phyloP scores from a whole-genome alignment of 1,140 invertebrate genomes.

The Drosophila kepulauana region DNA sequence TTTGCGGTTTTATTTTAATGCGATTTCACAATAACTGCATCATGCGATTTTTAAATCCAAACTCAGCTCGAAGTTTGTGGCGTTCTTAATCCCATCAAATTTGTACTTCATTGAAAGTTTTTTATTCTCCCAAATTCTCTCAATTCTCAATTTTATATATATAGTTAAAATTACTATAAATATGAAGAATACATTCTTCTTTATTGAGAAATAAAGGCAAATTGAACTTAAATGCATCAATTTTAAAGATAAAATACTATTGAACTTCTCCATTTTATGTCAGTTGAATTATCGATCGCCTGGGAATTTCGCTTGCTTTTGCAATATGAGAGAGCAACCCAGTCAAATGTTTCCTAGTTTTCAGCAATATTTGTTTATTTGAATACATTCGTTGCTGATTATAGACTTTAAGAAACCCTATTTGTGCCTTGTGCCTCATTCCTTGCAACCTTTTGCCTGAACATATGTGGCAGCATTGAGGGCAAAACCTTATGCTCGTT shows the following conservation, averaged over 20 bases:
- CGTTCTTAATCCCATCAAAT: neutral
- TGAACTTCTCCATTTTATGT: too few species aligned
- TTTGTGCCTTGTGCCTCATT: too few species aligned
- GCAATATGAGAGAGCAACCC: too few species aligned
- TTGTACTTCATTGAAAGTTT: neutral
- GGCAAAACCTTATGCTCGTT: constrained; percentile 6
- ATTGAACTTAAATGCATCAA: too few species aligned
- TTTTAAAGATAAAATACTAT: too few species aligned
- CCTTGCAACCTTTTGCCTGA: neutral
- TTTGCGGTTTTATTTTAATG: constrained; percentile 71
- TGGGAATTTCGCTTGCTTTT: too few species aligned
- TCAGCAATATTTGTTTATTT: neutral
- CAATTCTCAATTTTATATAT: too few species aligned
- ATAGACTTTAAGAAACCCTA: neutral
- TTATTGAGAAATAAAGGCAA: too few species aligned
- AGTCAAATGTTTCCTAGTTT: neutral
- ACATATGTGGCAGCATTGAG: neutral
- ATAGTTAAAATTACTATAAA: too few species aligned
- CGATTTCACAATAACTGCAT: constrained; percentile 50
- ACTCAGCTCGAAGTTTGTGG: neutral
- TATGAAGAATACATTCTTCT: too few species aligned
- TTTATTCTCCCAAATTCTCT: too few species aligned
- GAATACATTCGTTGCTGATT: neutral
- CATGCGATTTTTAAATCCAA: neutral
- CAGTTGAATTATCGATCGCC: too few species aligned